Conservation (phyloP, 2,113 vertebrate genomes). For the Charina bottae region DNA sequence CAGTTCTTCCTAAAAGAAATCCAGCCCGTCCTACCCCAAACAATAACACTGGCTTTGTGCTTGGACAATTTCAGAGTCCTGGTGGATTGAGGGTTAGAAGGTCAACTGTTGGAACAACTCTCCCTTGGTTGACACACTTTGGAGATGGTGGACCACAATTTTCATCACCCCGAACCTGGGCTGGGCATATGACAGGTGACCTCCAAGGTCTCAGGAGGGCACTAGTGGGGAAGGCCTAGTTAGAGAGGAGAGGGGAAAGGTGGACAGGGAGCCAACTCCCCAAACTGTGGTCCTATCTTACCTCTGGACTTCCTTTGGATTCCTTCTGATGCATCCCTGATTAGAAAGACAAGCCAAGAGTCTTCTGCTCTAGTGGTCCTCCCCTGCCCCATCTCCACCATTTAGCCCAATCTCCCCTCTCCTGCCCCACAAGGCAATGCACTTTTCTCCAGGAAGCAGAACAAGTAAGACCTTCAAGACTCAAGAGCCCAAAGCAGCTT, state of each 20-base stretch:
- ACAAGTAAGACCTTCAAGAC: neutral
- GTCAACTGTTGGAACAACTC: neutral
- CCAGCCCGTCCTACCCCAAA: neutral
- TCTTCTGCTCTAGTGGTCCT: neutral
- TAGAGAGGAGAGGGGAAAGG: neutral
- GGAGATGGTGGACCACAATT: neutral
- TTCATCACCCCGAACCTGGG: neutral
- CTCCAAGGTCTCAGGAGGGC: neutral
- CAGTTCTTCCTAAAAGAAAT: neutral
- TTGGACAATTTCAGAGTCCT: neutral
- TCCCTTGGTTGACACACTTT: neutral
- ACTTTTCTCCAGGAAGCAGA: neutral
- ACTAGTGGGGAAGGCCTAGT: neutral
- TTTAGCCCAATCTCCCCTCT: neutral
- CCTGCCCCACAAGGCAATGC: neutral
- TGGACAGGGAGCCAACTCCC: neutral
- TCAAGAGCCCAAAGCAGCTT: neutral
- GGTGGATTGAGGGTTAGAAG: neutral
- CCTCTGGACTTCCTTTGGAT: neutral
- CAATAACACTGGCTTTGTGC: neutral
- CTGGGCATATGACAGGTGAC: neutral
- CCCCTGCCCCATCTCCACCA: too few relatives aligned
- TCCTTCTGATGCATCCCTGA: neutral
- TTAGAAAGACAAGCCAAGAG: neutral
- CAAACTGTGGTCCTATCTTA: too few relatives aligned